Base-by-base conservation (phyloP, 2,797 vertebrate genomes). In the Astyanax mexicanus region DNA sequence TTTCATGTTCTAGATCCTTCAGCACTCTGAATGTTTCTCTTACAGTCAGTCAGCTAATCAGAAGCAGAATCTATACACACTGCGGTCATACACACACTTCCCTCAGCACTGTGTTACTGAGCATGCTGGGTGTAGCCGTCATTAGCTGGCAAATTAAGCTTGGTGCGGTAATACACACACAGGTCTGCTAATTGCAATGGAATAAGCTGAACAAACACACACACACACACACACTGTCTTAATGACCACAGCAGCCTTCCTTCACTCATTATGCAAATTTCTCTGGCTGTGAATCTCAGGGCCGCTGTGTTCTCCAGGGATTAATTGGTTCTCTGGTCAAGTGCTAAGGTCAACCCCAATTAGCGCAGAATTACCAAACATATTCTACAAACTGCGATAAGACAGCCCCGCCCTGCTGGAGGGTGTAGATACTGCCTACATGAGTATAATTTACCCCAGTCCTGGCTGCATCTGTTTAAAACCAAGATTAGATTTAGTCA, bases 221-320 rank as follows among this genome's bases (percentile, higher is more conserved):
- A n/a, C n/a, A n/a, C 40, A 35, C 73, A 58, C 40, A 75, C 60
- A 64, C 62, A 60, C 23, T 3, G 57, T 52, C 75, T 65, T 80
- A 80, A 82, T 82, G 72, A 80, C 78, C 57, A 69, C 67, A 47
- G 68, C 55, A 77, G 55, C 71, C 75, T 72, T 72, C 69, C 64
- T 81, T 66, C 73, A 49, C 71, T 78, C 55, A 69, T 80, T n/a
- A 79, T 83, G 81, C 52, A 74, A 77, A 76, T 79, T 72, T 72
- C 69, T 61, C 52, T 71, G 64, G 45, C 69, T 67, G 66, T 35
- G 72, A 64, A 67, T 81, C 72, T 72, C 72, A 68, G 44, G 75
- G 72, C 75, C 44, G 68, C 35, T 62, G 71, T 61, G 61, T 69
- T 69, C 74, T 71, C 57, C 17, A 44, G 65, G 38, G 68, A 75